These are phyloP conservation scores for Chaunax sp. DNA, from an alignment of 2,797 vertebrate species.

Conservation along the genomic window DNA sequence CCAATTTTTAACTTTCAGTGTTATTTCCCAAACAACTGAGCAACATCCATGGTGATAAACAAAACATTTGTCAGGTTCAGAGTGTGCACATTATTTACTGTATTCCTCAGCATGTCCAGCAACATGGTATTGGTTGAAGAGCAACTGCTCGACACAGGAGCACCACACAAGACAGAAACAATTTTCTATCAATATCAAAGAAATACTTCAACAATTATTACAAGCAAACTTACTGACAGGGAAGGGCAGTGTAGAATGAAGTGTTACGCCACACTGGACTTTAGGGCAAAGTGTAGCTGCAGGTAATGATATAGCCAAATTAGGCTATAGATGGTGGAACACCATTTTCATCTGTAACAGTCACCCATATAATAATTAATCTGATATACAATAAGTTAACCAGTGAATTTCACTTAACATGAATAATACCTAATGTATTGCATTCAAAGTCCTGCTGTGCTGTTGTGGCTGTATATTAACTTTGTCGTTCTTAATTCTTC, in stretches of 20 bases:
- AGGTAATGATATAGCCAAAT: constrained; percentile 60
- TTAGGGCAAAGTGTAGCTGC: constrained; percentile 29
- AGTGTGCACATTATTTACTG: constrained; percentile 38
- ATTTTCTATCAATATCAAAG: neutral
- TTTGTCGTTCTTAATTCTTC: constrained; percentile 37
- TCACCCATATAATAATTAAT: constrained; percentile 1
- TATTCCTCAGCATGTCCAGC: constrained; percentile 21
- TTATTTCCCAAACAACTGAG: too few species aligned
- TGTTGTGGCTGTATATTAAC: constrained; percentile 43
- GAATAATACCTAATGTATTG: constrained; percentile 28
- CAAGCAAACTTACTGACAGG: constrained; percentile 8
- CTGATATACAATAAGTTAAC: constrained; percentile 21
- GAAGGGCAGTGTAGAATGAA: neutral
- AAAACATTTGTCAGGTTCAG: constrained; percentile 44
- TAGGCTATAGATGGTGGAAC: constrained; percentile 53
- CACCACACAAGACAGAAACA: neutral
- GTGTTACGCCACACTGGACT: constrained; percentile 19
- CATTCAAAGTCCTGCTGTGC: constrained; percentile 51
- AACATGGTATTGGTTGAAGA: constrained; percentile 12
- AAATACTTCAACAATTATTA: too few species aligned
- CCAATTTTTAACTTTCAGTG: constrained; percentile 3
- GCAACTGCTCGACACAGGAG: neutral
- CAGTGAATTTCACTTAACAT: constrained; percentile 37
- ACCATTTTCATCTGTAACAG: constrained; percentile 22
- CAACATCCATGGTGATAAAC: constrained; percentile 40